phyloP scores from a whole-genome alignment of 2,888 invertebrate genomes.

The Corythucha ciliata region DNA sequence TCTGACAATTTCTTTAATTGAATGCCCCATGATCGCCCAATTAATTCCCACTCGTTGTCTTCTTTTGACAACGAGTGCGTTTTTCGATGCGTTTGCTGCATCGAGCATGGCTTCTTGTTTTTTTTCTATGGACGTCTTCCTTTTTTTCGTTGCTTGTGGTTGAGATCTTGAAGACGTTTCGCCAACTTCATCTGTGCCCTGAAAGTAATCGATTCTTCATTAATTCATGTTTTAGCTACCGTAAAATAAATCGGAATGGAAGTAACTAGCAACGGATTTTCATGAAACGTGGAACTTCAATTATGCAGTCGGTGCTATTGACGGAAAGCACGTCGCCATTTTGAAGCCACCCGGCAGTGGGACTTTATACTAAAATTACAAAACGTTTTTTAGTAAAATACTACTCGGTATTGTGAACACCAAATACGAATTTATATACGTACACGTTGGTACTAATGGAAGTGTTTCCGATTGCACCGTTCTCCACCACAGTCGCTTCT shows the following conservation, averaged over 20 bases:
- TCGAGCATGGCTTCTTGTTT: too few species aligned
- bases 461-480: slow-evolving; percentile 25
- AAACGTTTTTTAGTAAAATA: slow-evolving; percentile 31
- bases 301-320: slow-evolving; percentile 31
- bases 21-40: too few species aligned
- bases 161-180: too few species aligned
- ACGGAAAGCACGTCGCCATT: slow-evolving; percentile 31
- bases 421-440: slow-evolving; percentile 32
- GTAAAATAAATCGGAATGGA: slow-evolving; percentile 7
- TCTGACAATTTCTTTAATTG: too few species aligned
- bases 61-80: too few species aligned
- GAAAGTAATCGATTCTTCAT: too few species aligned
- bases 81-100: too few species aligned
- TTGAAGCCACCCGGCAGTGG: slow-evolving; percentile 31
- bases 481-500: not conserved
- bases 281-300: slow-evolving; percentile 32
- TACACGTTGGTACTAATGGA: slow-evolving; percentile 34
- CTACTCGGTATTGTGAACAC: slow-evolving; percentile 32
- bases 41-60: too few species aligned
- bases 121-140: too few species aligned
- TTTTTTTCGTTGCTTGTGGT: too few species aligned
- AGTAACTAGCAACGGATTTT: not conserved
- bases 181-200: too few species aligned
- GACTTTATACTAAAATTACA: slow-evolving; percentile 33
- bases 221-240: slow-evolving; percentile 20